Base-by-base conservation (phyloP, 2,797 vertebrate species). In the Todus mexicanus region DNA sequence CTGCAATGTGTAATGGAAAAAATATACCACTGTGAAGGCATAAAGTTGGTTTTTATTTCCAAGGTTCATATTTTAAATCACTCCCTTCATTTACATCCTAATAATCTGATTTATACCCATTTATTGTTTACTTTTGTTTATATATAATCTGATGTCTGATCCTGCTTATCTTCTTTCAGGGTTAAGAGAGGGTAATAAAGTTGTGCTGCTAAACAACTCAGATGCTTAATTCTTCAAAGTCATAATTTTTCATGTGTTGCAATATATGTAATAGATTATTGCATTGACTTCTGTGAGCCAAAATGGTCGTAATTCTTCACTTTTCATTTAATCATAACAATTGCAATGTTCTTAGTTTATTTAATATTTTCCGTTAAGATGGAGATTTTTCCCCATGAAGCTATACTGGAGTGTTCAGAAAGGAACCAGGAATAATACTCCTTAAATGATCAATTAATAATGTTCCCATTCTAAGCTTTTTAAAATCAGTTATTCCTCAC, bases 91-190 rank as follows among this genome's bases (percentile, higher is more conserved):
- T 92, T 95, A 71, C 56, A 75, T 33, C 26, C 68, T 69, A 75
- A 60, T 88, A 71, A 72, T 92, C 75, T 87, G 77, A 63, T 93
- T 94, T 95, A 85, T 93, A 70, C 21, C 18, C 47, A 29, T 89
- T 83, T 89, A 61, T 90, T 92, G 40, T 84, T 94, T 92, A 82
- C 45, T 82, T 73, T 77, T 95, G 37, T 82, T 84, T 74, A 35
- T 88, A 37, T 86, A 56, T 94, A 88, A 94, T 91, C 45, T 79
- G 70, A 63, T 84, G 29, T 56, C 79, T 91, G 68, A 90, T 84
- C 75, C 83, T 64, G 59, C 65, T 80, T 95, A 71, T 92, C 59
- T 89, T 84, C 84, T 90, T 89, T 79, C 22, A 48, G 42, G 50
- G 45, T 45, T 76, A 60, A 77, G 59, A 83, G 43, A 89, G 79